phyloP scores from a whole-genome alignment of 2,113 vertebrate species.

The Xiphophorus maculatus region DNA sequence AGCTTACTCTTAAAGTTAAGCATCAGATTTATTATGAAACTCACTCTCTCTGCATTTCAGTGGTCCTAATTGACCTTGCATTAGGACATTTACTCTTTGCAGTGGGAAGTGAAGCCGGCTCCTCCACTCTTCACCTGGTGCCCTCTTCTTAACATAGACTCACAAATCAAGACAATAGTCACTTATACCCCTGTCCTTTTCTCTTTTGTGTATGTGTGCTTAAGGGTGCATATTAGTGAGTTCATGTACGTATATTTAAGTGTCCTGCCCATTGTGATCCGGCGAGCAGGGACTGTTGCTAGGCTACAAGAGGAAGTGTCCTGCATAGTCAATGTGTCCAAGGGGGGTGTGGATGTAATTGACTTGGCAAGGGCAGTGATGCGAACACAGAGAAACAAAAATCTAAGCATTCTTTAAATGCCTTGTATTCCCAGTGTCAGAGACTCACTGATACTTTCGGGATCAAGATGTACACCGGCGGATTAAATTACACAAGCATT shows the following conservation, averaged over 20 bases:
- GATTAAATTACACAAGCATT: slow-evolving; percentile 29
- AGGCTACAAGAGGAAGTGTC: slow-evolving; percentile 76
- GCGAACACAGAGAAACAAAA: slow-evolving; percentile 38
- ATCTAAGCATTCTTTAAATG: background rate
- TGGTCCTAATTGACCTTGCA: slow-evolving; percentile 24
- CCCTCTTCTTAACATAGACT: slow-evolving; percentile 19
- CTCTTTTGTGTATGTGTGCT: background rate
- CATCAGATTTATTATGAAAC: too few species aligned
- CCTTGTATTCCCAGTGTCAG: too few species aligned
- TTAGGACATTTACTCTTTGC: slow-evolving; percentile 1
- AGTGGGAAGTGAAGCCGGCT: slow-evolving; percentile 10
- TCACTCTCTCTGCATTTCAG: background rate
- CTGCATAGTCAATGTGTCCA: slow-evolving; percentile 70
- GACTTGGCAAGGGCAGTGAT: slow-evolving; percentile 66
- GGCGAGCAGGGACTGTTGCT: slow-evolving; percentile 68
- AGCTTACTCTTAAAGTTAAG: too few species aligned
- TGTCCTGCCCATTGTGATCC: slow-evolving; percentile 38
- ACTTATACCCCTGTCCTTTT: slow-evolving; percentile 11
- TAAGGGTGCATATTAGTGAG: background rate
- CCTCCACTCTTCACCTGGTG: background rate
- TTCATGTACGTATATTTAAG: slow-evolving; percentile 30
- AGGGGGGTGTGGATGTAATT: slow-evolving; percentile 49
- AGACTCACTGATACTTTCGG: background rate
- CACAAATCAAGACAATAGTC: slow-evolving; percentile 22
- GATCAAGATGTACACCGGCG: slow-evolving; percentile 27